Evolutionary conservation across 2,113 vertebrate species (phyloP), one percentile per base, ranked within the genome.

Genomic region (Ranitomeya variabilis): DNA sequence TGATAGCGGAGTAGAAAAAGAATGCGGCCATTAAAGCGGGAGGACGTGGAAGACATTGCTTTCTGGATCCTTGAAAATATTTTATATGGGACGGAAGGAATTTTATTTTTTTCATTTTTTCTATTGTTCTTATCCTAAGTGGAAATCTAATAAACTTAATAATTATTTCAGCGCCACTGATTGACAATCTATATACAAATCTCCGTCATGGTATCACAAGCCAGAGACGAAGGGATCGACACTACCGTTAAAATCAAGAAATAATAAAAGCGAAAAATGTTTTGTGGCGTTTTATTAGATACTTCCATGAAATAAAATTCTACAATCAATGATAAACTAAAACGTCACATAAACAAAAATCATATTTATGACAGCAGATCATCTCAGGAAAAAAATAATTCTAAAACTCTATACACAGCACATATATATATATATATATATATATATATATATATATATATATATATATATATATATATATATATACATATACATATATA

Each of bases 1-100:
- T 84, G 62, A 83, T 64, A 82, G 60, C 80, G 7, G 57, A 81
- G 79, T 60, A 62, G 57, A 31, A 51, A 82, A 82, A 82, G 80
- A 82, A 81, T 37, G 59, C 26, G 23, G 79, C 54, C 57, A 62
- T 82, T 82, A 82, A 82, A 82, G 31, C 18, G n/a, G 8, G 13
- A 81, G 79, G 79, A 81, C 57, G 14, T 26, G 8, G 31, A 31
- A 82, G 13, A 82, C 21, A 66, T 64, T 11, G 80, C 80, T 62
- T 18, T 82, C 31, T 26, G 59, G 76, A 54, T 78, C 21, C 19
- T 21, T 11, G 55, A 79, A 79, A 79, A 79, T 14, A 79, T 79
- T 55, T 6, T 14, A 79, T 15, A 52, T 23, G n/a, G 13, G 76
- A 52, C 1, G 73, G 23, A 73, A 1, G 19, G 7, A 19, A 18